These are phyloP conservation scores for Agelas oroides DNA, from an alignment of 37 sponge, comb jelly and placozoan genomes.

Conservation along the genomic window DNA sequence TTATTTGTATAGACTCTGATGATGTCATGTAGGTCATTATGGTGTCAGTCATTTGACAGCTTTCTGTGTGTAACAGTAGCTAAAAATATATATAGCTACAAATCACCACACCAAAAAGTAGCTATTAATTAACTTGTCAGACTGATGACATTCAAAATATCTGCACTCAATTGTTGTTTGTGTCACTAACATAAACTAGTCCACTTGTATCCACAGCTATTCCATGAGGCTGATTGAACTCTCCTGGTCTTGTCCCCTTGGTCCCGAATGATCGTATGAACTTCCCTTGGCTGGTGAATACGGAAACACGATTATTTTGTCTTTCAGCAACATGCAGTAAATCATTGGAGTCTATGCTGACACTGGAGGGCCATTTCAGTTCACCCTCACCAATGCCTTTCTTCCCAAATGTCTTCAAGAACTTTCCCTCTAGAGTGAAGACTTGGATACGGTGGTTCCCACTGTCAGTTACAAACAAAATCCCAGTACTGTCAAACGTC, in stretches of 20 bases:
- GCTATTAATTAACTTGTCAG: too few relatives aligned
- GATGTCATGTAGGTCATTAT: too few relatives aligned
- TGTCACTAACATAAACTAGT: slow-evolving; percentile 62
- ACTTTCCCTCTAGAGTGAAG: slow-evolving; percentile 41
- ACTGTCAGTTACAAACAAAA: slow-evolving; percentile 60
- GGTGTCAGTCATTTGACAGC: too few relatives aligned
- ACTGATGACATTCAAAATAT: too few relatives aligned
- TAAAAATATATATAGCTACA: too few relatives aligned
- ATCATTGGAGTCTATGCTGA: slow-evolving; percentile 14
- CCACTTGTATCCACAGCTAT: slow-evolving; percentile 50
- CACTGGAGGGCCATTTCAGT: neutral
- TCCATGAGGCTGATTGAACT: slow-evolving; percentile 48
- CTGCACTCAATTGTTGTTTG: too few relatives aligned
- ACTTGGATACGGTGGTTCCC: slow-evolving; percentile 66
- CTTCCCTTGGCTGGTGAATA: slow-evolving; percentile 39
- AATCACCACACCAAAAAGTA: too few relatives aligned
- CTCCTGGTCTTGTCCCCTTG: slow-evolving; percentile 23
- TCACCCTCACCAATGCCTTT: neutral
- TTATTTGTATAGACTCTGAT: too few relatives aligned
- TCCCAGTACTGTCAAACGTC: slow-evolving; percentile 49
- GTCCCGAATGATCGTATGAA: slow-evolving; percentile 52
- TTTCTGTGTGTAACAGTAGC: too few relatives aligned
- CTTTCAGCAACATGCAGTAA: slow-evolving; percentile 41
- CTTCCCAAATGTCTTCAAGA: slow-evolving; percentile 22
- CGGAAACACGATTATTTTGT: slow-evolving; percentile 18